Evolutionary conservation across 2,888 invertebrate genomes (phyloP).

Genomic region (Chloroclysta siterata): DNA sequence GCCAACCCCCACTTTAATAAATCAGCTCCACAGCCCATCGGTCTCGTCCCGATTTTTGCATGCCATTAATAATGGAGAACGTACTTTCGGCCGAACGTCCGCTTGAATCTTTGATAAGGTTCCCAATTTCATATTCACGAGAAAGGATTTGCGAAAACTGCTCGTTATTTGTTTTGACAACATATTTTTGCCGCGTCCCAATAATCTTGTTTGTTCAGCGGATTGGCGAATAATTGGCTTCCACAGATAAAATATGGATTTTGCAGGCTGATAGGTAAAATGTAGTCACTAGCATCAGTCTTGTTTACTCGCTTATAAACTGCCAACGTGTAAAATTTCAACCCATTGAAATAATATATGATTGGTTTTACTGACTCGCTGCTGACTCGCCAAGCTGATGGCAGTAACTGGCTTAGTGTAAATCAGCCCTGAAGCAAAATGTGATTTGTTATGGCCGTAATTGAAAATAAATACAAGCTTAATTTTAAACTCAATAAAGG

Average conservation of each 20-base stretch:
- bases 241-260: slow-evolving; percentile 33
- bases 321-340: not conserved
- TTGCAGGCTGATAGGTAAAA: slow-evolving; percentile 2
- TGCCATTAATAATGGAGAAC: slow-evolving; percentile 50
- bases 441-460: slow-evolving; percentile 25
- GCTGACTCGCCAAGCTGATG: not conserved
- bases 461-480: slow-evolving; percentile 40
- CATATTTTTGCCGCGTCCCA: slow-evolving; percentile 32
- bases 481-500: slow-evolving; percentile 16
- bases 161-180: slow-evolving; percentile 49
- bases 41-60: slow-evolving; percentile 43
- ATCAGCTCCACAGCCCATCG: slow-evolving; percentile 20
- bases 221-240: slow-evolving; percentile 40
- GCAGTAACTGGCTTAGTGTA: slow-evolving; percentile 4
- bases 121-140: slow-evolving; percentile 38
- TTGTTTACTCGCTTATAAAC: not conserved
- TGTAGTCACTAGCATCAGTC: slow-evolving; percentile 3
- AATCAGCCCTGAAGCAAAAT: slow-evolving; percentile 13
- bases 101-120: slow-evolving; percentile 52
- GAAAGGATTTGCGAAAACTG: slow-evolving; percentile 44
- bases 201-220: slow-evolving; percentile 39
- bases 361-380: not conserved
- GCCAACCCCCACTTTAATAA: slow-evolving; percentile 14
- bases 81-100: slow-evolving; percentile 37
- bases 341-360: not conserved